Evolutionary conservation across 1,140 invertebrate genomes (phyloP).

Genomic region (Trichogramma pretiosum): DNA sequence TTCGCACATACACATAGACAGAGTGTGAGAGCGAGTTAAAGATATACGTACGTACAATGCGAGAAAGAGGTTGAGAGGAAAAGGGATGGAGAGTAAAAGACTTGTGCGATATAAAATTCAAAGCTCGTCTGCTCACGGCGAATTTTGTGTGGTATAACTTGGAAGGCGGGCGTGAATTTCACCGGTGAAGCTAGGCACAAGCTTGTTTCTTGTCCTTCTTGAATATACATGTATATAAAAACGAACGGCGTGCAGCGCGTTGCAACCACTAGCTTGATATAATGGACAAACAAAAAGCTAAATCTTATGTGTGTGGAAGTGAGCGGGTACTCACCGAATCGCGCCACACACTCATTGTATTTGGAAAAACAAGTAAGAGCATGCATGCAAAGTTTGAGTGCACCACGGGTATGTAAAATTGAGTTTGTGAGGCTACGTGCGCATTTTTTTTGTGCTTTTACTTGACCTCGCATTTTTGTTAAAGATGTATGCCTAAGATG

Average conservation of each 20-base stretch:
- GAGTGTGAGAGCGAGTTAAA: too few relatives aligned
- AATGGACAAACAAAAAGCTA: constrained; percentile 16
- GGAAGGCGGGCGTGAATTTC: not conserved
- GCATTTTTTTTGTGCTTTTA: not conserved
- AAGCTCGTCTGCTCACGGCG: constrained; percentile 2
- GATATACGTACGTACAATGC: not conserved
- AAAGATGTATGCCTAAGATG: too few relatives aligned
- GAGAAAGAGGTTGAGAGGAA: not conserved
- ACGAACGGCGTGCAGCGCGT: constrained; percentile 6
- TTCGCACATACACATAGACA: too few relatives aligned
- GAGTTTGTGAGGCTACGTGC: constrained; percentile 9
- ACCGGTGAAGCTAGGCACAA: too few relatives aligned
- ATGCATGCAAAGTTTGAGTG: too few relatives aligned
- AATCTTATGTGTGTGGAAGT: too few relatives aligned
- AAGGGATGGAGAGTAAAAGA: not conserved
- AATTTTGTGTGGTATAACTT: constrained; percentile 3
- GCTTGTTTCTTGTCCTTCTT: too few relatives aligned
- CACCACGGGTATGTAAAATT: constrained; percentile 7
- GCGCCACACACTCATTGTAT: constrained; percentile 9
- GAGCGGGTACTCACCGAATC: too few relatives aligned
- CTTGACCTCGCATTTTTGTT: too few relatives aligned
- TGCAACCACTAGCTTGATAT: not conserved
- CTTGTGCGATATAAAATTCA: constrained; percentile 9
- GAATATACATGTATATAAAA: too few relatives aligned
- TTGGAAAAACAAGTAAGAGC: too few relatives aligned